Base-by-base conservation (phyloP, 2,888 invertebrate species). In the Drosophila niveifrons region DNA sequence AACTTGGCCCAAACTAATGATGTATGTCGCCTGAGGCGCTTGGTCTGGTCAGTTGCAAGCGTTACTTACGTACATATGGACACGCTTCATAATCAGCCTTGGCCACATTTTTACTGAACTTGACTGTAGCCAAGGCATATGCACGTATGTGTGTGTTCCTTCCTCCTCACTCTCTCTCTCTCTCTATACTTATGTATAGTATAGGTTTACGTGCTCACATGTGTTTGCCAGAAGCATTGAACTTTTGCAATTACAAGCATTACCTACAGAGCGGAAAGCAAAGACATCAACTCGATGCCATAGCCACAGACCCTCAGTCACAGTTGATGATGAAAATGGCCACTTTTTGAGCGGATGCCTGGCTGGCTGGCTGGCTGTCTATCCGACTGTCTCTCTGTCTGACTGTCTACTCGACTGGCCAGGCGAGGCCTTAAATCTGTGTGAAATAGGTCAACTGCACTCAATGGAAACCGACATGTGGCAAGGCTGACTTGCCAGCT, bases 201-300 rank as follows among this genome's bases (percentile, higher is more conserved):
- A 39, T 53, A 29, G 29, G 23, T 36, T 11, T 31, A n/a, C 11
- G 31, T 41, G 11, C n/a, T 36, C 36, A n/a, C 36, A 36, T 15
- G 39, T 28, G 15, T 53, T 58, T 75, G 78, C 81, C 66, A 48
- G 51, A 70, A 70, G 82, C 75, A 75, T 66, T 75, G 75, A 82
- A 83, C 80, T 83, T 79, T 79, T 68, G 77, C 85, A 85, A 83
- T 83, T 85, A 83, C 81, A 82, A 72, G 71, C 75, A 67, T 73
- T 79, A 81, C 77, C 72, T 73, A 75, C 50, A 39, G 43, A 50
- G 59, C 72, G 69, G 68, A 72, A 71, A 53, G 64, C 64, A 72
- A 69, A 67, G 58, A 66, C 74, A 72, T 82, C 67, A 77, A 69
- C 64, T 70, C 64, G 59, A 72, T 58, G 75, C 63, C 51, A 41